These are phyloP conservation scores for Origma solitaria DNA, from an alignment of 2,113 vertebrate species.

Conservation along the genomic window DNA sequence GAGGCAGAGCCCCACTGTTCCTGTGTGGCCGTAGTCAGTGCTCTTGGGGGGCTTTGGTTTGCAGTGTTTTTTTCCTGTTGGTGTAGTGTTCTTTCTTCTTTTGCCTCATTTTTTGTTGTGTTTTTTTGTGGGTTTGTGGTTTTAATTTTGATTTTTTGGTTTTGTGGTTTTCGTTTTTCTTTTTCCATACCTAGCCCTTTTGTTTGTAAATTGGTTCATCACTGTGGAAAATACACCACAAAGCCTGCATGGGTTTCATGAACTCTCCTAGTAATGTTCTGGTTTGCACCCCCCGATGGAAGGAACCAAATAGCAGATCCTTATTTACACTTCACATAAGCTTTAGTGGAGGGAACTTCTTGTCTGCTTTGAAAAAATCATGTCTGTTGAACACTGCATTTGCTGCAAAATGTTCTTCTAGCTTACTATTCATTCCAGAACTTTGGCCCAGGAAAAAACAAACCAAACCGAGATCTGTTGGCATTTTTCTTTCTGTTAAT, in stretches of 20 bases:
- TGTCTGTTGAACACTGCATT: background rate
- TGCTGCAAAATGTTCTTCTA: background rate
- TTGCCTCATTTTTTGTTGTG: background rate
- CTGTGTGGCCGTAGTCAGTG: too few species aligned
- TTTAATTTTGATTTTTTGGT: background rate
- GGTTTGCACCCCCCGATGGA: background rate
- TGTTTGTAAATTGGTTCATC: background rate
- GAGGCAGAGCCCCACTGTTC: background rate
- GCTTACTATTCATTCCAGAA: background rate
- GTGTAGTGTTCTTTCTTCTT: background rate
- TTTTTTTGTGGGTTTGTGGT: background rate
- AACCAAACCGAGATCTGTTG: background rate
- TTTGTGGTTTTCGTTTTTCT: too few species aligned
- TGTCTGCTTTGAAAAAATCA: background rate
- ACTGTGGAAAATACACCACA: background rate
- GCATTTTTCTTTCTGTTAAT: background rate
- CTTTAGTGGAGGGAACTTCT: background rate
- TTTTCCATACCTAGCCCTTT: background rate
- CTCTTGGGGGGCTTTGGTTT: background rate
- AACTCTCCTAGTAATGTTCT: background rate
- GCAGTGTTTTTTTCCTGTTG: background rate
- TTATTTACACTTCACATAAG: background rate
- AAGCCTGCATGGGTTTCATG: background rate
- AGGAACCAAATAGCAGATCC: background rate
- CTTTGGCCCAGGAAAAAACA: background rate